Evolutionary conservation across 2,888 invertebrate species (phyloP), one percentile per base, ranked within the genome.

Genomic region (Schizaphis graminum): DNA sequence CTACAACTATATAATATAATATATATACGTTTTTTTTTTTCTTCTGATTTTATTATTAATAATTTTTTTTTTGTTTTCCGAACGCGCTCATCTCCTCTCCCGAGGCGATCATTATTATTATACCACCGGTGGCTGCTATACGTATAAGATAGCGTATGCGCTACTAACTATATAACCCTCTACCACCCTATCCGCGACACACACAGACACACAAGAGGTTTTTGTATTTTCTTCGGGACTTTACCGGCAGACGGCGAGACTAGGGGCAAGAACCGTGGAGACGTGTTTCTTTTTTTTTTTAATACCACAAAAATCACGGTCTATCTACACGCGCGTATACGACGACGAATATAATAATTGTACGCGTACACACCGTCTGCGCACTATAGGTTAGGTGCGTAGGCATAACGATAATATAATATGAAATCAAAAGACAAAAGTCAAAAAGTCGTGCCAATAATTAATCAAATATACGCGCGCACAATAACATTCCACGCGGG

Each of bases 361-460:
- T 26, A 26, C 7, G 57, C 26, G 57, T 56, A 56, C 53, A 56
- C 47, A 44, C 13, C 53, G 1, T 57, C 57, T 26, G n/a, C n/a
- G 13, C n/a, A 16, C 67, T n/a, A 16, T n/a, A 16, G 67, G 67
- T 67, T 21, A 16, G 21, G 35, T 35, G 35, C 67, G 16, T 67
- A 77, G 35, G 67, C 67, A 35, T 35, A 21, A 35, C 67, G 21
- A 77, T 21, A 35, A 5, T 24, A 77, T 35, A 77, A 77, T 35
- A 77, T 77, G 35, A 77, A 35, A 77, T 77, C n/a, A 35, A n/a
- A 77, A 77, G 77, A 77, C 77, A 86, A 91, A 77, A 77, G 77
- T 35, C 77, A 86, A 91, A 91, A 91, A 91, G 35, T 91, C 53
- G 26, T 53, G 91, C 35, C 77, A 91, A 91, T 91, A 84, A 91